Percentiles rank a stretch among this genome's conserved stretches.
Evolutionary conservation across 2,113 vertebrate genomes (phyloP).

Genomic region (Rhinolophus sinicus): DNA sequence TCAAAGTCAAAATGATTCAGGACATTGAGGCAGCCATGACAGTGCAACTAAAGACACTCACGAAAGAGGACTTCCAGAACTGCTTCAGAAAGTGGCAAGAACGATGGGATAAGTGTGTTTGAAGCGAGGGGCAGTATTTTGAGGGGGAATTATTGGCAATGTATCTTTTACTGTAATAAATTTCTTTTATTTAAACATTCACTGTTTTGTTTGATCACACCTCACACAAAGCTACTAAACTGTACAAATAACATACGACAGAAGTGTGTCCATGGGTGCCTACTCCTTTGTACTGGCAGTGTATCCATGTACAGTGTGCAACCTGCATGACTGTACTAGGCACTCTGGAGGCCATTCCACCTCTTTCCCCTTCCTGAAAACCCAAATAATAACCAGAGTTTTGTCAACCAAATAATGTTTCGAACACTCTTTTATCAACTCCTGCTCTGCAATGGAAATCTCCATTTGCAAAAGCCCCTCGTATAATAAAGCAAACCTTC

Average conservation of each 20-base stretch:
- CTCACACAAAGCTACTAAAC: not conserved
- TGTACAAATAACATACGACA: too few species aligned
- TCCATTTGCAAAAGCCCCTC: not conserved
- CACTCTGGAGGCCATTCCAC: not conserved
- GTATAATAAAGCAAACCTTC: not conserved
- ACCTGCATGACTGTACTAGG: not conserved
- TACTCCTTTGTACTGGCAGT: not conserved
- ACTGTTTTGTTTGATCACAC: too few species aligned
- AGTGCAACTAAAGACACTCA: too few species aligned
- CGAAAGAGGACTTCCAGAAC: too few species aligned
- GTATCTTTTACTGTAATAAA: too few species aligned
- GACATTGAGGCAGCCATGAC: too few species aligned
- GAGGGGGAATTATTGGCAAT: too few species aligned
- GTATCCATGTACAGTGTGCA: not conserved
- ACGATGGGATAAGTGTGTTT: too few species aligned
- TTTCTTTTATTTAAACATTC: too few species aligned
- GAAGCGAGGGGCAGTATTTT: too few species aligned
- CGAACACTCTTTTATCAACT: not conserved
- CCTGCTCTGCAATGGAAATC: not conserved
- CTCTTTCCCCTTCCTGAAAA: not conserved
- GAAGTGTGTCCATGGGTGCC: accelerated
- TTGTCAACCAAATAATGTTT: not conserved
- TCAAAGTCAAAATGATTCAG: too few species aligned
- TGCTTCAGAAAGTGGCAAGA: too few species aligned
- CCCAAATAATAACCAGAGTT: not conserved